Base-by-base conservation (phyloP, 2,888 invertebrate species). In the Sphaeridia pumilis region DNA sequence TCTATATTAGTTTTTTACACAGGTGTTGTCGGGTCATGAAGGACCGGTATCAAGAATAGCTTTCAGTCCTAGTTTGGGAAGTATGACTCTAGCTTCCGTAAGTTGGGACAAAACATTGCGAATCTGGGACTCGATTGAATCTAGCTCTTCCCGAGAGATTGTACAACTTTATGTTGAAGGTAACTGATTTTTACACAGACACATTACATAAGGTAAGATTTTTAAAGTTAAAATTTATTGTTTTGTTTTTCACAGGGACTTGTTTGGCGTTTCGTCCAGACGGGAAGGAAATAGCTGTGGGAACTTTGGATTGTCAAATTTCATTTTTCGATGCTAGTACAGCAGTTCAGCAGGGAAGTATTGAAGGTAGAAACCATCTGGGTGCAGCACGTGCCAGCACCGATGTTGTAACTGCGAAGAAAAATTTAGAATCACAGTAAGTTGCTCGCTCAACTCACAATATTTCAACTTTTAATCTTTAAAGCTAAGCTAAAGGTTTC, bases 61-160 rank as follows among this genome's bases (percentile, higher is more conserved):
- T 0, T 95, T 98, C 72, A 83, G 79, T 57, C 87, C 89, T 0
- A 74, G 73, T 5, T 69, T 79, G 1, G 74, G 81, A 0, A 86
- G 85, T 59, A 81, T 85, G 0, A 77, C 81, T 1, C 72, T 97
- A 36, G 86, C 82, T 0, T 92, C 93, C 0, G 84, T 82, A 2
- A 92, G 93, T 22, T 97, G 97, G 95, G 98, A 99, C 73, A 85
- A 86, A 71, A 87, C 89, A 0, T 74, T 95, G 2, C 78, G 82
- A 66, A 73, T 97, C 45, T 97, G 97, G 95, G 86, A 93, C 71
- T 84, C 90, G 4, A 78, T 94, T 38, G 87, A 88, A 68, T 79
- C 75, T 64, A 84, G 83, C 54, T 80, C 84, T 0, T 78, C 80
- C 4, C 83, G 84, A 65, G 94, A 95, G 73, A 82, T 84, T 0